Evolutionary conservation across 1,140 invertebrate genomes (phyloP).

Genomic region (Aphis gossypii): DNA sequence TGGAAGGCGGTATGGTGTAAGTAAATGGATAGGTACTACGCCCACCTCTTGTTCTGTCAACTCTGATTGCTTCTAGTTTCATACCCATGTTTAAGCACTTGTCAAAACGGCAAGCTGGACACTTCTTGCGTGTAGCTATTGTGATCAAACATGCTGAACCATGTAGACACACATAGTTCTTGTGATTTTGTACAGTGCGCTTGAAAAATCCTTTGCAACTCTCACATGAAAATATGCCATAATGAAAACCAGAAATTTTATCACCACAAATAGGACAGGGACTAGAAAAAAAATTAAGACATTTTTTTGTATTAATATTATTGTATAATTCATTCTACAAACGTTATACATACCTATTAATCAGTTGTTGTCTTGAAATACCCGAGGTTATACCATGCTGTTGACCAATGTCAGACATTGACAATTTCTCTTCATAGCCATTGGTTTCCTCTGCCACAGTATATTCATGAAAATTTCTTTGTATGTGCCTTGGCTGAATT

Average conservation of each 20-base stretch:
- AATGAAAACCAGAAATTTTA: slow-evolving; percentile 94
- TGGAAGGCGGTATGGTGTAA: slow-evolving; percentile 78
- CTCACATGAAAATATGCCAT: slow-evolving; percentile 96
- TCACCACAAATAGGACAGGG: slow-evolving; percentile 95
- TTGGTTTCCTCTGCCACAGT: slow-evolving; percentile 61
- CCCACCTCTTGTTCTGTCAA: slow-evolving; percentile 92
- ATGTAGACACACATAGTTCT: slow-evolving; percentile 93
- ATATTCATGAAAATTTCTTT: slow-evolving; percentile 56
- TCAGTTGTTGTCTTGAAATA: slow-evolving; percentile 84
- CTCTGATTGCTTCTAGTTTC: slow-evolving; percentile 95
- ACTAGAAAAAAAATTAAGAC: slow-evolving; percentile 66
- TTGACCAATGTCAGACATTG: slow-evolving; percentile 64
- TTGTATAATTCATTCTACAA: background rate
- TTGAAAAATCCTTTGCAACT: slow-evolving; percentile 99
- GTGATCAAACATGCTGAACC: slow-evolving; percentile 90
- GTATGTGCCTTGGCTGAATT: slow-evolving; percentile 68
- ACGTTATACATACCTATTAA: slow-evolving; percentile 69
- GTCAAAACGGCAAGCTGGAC: slow-evolving; percentile 95
- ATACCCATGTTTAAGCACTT: slow-evolving; percentile 96
- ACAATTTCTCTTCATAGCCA: slow-evolving; percentile 62
- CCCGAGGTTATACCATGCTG: slow-evolving; percentile 73
- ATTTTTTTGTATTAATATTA: slow-evolving; percentile 24
- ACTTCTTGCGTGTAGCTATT: slow-evolving; percentile 93
- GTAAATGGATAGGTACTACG: slow-evolving; percentile 95
- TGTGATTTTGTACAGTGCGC: slow-evolving; percentile 95